Evolutionary conservation across 2,113 vertebrate genomes (phyloP).

Genomic region (Pomatorhinus ruficollis): DNA sequence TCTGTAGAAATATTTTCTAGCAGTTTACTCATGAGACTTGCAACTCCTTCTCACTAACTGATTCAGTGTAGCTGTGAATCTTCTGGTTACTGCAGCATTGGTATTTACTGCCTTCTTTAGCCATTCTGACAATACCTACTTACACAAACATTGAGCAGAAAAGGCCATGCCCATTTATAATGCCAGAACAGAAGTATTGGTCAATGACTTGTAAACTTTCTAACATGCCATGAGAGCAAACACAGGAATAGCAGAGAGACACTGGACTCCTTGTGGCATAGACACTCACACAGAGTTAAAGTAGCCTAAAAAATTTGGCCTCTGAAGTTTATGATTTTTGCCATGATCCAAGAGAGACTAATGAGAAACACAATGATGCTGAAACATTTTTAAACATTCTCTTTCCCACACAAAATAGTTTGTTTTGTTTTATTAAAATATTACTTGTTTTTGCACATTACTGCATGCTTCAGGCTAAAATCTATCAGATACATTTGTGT

Average conservation of each 20-base stretch:
- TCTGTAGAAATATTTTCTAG: neutral
- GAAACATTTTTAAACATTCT: neutral
- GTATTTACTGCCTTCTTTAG: neutral
- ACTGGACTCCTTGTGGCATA: neutral
- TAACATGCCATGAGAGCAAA: neutral
- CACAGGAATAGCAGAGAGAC: neutral
- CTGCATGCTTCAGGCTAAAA: neutral
- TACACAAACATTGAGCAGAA: slow-evolving; percentile 8
- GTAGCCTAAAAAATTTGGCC: neutral
- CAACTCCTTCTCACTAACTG: neutral
- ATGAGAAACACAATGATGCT: neutral
- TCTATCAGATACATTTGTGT: neutral
- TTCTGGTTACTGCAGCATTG: neutral
- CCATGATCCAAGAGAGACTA: neutral
- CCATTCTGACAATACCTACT: neutral
- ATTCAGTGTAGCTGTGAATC: neutral
- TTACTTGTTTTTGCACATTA: neutral
- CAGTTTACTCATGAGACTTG: neutral
- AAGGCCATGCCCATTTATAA: neutral
- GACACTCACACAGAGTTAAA: neutral
- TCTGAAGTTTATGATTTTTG: neutral
- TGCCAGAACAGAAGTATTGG: neutral
- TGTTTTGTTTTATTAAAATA: neutral
- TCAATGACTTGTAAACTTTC: neutral
- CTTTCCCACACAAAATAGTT: neutral